These are phyloP conservation scores for Brachionus plicatilis DNA, from an alignment of 1,140 invertebrate species.

Conservation along the genomic window DNA sequence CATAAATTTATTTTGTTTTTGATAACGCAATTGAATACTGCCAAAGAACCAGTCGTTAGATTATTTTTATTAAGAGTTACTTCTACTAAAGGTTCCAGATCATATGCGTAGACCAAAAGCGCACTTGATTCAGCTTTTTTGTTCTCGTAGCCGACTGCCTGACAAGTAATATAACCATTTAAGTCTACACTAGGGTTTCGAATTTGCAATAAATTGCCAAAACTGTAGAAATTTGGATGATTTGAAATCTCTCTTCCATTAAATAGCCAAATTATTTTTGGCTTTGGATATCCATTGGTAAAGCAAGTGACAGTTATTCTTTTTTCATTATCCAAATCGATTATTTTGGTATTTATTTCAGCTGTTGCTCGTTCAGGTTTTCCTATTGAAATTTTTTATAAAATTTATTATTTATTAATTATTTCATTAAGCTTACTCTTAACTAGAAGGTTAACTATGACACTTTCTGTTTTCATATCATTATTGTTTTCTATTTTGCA, in stretches of 20 bases:
- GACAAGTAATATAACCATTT: constrained; percentile 4
- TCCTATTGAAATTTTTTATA: background rate
- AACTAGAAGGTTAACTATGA: background rate
- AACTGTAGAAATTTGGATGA: background rate
- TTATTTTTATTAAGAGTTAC: background rate
- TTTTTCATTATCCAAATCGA: background rate
- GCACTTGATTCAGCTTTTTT: background rate
- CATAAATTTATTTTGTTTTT: background rate
- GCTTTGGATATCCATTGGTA: background rate
- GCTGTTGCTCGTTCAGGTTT: background rate
- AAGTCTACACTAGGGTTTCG: background rate
- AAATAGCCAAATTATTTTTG: background rate
- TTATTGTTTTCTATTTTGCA: background rate
- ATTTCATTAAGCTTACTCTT: background rate
- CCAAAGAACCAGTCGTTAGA: background rate
- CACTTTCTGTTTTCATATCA: background rate
- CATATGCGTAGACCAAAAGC: background rate
- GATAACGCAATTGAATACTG: background rate
- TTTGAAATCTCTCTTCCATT: background rate
- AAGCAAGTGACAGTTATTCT: background rate
- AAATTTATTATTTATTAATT: background rate
- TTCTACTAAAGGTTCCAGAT: background rate
- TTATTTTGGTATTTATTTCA: background rate
- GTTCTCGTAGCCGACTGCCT: background rate
- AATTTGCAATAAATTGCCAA: background rate